These are phyloP conservation scores for Cryptosula pallasiana DNA, from an alignment of 2,888 invertebrate genomes.

Conservation along the genomic window DNA sequence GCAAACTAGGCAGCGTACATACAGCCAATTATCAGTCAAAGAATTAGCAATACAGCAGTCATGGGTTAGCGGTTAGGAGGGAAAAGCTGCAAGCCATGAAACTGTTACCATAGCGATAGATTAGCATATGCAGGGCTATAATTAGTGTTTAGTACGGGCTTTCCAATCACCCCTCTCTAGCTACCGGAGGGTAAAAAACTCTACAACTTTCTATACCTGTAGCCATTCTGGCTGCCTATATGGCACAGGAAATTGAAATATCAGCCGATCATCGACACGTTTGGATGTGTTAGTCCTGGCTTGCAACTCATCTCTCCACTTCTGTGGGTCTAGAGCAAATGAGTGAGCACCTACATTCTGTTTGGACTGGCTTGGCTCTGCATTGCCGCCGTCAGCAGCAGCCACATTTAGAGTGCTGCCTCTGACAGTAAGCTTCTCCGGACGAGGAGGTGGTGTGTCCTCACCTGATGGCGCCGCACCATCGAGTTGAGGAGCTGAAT, in stretches of 20 bases:
- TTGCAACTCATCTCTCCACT: slow-evolving; percentile 23
- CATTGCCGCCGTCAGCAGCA: background rate
- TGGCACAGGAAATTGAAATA: slow-evolving; percentile 22
- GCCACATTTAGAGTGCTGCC: background rate
- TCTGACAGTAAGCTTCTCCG: background rate
- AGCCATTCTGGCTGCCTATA: slow-evolving; percentile 16
- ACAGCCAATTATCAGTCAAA: no score
- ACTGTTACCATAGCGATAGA: no score
- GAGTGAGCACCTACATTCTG: background rate
- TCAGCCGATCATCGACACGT: background rate
- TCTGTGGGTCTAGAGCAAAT: background rate
- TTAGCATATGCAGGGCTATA: no score
- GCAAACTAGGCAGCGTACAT: no score
- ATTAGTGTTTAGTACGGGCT: no score
- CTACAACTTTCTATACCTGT: background rate
- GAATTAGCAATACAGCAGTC: no score
- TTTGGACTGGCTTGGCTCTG: background rate
- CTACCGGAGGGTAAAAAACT: no score
- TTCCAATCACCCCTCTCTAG: no score
- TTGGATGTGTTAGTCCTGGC: background rate
- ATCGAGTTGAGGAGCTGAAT: background rate
- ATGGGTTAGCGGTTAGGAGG: no score
- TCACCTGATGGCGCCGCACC: background rate
- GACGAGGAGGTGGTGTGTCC: background rate
- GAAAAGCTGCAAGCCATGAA: no score